Evolutionary conservation across 2,888 invertebrate species (phyloP).

Genomic region (Synergus laeviventris): DNA sequence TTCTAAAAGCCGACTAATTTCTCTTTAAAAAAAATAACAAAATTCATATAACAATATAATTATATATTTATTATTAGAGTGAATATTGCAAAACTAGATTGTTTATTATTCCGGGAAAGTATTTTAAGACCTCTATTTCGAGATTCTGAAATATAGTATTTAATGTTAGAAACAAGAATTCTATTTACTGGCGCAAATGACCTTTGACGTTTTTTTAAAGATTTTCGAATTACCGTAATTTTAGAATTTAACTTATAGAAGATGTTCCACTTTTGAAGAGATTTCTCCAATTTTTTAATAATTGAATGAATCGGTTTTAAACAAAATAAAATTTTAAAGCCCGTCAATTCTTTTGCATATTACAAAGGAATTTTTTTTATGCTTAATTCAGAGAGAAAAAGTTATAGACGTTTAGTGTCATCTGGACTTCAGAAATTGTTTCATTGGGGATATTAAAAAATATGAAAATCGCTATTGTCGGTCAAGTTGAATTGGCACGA

Average conservation of each 20-base stretch:
- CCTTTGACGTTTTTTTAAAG: not conserved
- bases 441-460: not conserved
- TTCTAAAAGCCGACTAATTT: not conserved
- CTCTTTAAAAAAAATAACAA: not conserved
- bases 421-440: not conserved
- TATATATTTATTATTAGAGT: not conserved
- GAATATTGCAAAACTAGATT: not conserved
- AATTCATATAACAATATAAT: not conserved
- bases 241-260: too few relatives aligned
- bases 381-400: not conserved
- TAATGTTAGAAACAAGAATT: not conserved
- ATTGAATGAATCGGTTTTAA: too few relatives aligned
- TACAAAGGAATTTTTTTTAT: not conserved
- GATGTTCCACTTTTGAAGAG: too few relatives aligned
- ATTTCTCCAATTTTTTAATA: too few relatives aligned
- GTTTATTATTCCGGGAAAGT: not conserved
- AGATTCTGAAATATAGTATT: not conserved
- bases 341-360: too few relatives aligned
- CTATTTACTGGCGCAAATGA: not conserved
- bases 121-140: not conserved
- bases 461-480: not conserved
- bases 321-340: too few relatives aligned
- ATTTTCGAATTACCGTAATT: too few relatives aligned
- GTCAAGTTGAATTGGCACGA: slow-evolving; percentile 35
- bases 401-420: not conserved